phyloP scores from a whole-genome alignment of 2,113 vertebrate species.

The Aspiorhynchus laticeps region DNA sequence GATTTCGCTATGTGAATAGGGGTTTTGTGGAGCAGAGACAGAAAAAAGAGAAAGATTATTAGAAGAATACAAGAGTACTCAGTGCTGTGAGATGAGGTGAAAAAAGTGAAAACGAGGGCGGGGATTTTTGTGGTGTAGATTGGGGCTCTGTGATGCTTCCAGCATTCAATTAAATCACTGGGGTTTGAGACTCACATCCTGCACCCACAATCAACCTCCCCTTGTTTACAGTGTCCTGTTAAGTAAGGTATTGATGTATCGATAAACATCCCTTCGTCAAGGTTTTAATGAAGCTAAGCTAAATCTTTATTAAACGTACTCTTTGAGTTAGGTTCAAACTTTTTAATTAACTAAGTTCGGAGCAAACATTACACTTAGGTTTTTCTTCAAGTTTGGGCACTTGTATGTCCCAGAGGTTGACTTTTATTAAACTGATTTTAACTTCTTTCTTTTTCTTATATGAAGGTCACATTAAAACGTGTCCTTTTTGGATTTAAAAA shows the following conservation, averaged over 20 bases:
- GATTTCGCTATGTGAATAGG: not conserved
- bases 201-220: slow-evolving; percentile 12
- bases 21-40: slow-evolving; percentile 40
- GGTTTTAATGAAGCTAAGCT: slow-evolving; percentile 50
- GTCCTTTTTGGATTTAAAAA: too few relatives aligned
- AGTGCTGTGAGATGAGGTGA: not conserved
- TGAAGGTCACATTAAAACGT: not conserved
- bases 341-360: slow-evolving; percentile 44
- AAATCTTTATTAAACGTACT: slow-evolving; percentile 7
- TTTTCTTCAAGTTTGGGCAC: not conserved
- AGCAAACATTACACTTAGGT: slow-evolving; percentile 26
- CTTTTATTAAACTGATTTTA: not conserved
- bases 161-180: slow-evolving; percentile 32
- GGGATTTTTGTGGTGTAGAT: slow-evolving; percentile 36
- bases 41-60: slow-evolving; percentile 51
- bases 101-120: slow-evolving; percentile 46
- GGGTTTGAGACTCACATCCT: slow-evolving; percentile 20
- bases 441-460: not conserved
- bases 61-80: slow-evolving; percentile 1
- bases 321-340: slow-evolving; percentile 34
- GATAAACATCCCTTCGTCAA: slow-evolving; percentile 43
- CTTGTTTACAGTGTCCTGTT: slow-evolving; percentile 34
- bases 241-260: slow-evolving; percentile 36
- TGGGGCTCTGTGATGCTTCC: not conserved
- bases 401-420: not conserved